These are phyloP conservation scores for Acrocephalus scirpaceus DNA, from an alignment of 2,797 vertebrate species.

Conservation along the genomic window DNA sequence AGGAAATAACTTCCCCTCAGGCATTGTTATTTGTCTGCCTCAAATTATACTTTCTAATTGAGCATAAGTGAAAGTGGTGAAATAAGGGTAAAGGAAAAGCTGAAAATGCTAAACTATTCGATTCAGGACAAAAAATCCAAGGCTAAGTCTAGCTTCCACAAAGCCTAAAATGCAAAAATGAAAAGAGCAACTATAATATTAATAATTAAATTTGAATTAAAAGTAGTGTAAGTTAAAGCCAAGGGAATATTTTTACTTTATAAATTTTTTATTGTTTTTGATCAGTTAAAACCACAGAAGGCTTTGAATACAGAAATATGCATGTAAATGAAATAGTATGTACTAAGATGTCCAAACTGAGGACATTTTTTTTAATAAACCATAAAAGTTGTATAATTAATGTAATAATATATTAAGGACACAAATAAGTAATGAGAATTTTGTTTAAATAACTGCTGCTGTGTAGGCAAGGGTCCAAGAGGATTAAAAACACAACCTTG, in stretches of 20 bases:
- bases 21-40: neutral
- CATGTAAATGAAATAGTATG: constrained; percentile 29
- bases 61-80: neutral
- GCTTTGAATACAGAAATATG: constrained; percentile 53
- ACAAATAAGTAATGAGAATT: constrained; percentile 26
- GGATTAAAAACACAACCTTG: neutral
- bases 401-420: constrained; percentile 39
- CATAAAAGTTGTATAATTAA: constrained; percentile 33
- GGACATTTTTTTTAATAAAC: neutral
- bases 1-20: neutral
- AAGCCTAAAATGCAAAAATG: neutral
- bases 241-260: constrained; percentile 60
- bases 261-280: constrained; percentile 65
- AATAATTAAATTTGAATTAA: constrained; percentile 74
- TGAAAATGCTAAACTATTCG: neutral
- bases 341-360: neutral
- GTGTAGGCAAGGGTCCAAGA: neutral
- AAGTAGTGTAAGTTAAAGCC: constrained; percentile 41
- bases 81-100: neutral
- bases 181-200: constrained; percentile 54
- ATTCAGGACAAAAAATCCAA: neutral
- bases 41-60: neutral
- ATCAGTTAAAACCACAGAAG: constrained; percentile 34
- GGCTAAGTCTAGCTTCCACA: neutral
- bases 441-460: constrained; percentile 35